phyloP scores from a whole-genome alignment of 2,113 vertebrate species.

The Trogon melanurus region DNA sequence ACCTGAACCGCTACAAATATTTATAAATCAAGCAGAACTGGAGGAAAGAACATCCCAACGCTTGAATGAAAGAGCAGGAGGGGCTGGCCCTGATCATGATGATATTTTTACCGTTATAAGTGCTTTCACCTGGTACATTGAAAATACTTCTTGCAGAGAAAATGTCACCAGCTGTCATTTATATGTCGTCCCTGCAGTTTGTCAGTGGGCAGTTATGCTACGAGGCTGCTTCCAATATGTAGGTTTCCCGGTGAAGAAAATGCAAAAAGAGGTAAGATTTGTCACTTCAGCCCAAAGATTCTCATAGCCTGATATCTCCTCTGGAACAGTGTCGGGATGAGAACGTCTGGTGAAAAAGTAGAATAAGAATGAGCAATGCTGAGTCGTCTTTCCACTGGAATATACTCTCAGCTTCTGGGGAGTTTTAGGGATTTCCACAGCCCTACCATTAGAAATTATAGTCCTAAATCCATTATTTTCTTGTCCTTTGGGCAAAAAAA shows the following conservation, averaged over 20 bases:
- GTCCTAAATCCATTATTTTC: not conserved
- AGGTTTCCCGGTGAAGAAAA: not conserved
- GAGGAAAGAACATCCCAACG: not conserved
- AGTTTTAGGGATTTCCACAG: not conserved
- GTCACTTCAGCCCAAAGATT: not conserved
- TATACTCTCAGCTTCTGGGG: not conserved
- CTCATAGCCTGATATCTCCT: not conserved
- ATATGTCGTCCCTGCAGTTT: fast-evolving
- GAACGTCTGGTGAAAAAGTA: not conserved
- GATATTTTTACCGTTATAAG: not conserved
- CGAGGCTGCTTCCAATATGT: not conserved
- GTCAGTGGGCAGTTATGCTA: too few species aligned
- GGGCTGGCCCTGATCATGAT: not conserved
- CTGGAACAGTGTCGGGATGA: not conserved
- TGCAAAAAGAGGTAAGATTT: not conserved
- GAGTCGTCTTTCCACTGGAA: not conserved
- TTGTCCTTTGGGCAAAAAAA: not conserved
- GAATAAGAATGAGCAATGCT: not conserved
- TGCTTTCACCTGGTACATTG: not conserved
- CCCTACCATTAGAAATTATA: not conserved
- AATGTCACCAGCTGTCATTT: not conserved
- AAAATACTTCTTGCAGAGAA: not conserved
- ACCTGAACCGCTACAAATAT: constrained; percentile 24
- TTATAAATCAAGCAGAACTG: not conserved
- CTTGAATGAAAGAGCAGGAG: not conserved